phyloP scores from a whole-genome alignment of 2,888 invertebrate genomes.

The Apotomis turbidana region DNA sequence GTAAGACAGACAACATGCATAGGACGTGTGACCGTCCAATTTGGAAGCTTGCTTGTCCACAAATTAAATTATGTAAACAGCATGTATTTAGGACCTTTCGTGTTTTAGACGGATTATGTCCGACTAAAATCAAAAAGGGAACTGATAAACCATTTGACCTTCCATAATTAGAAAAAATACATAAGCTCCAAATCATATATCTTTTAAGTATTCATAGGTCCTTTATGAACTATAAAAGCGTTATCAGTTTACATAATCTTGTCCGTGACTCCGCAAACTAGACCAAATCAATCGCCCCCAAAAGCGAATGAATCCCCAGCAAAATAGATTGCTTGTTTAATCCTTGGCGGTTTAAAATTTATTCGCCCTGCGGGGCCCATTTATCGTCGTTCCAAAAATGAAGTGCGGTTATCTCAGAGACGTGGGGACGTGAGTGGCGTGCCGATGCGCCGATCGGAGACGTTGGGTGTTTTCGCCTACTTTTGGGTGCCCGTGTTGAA shows the following conservation, averaged over 20 bases:
- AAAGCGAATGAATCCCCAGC: conserved; percentile 14
- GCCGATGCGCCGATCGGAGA: conserved; percentile 1
- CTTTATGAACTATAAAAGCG: no score
- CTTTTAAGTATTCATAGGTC: no score
- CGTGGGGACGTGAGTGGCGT: conserved; percentile 47
- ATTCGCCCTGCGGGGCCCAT: conserved; percentile 78
- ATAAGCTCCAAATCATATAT: no score
- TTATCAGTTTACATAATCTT: not conserved
- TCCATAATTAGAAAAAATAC: no score
- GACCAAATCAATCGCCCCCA: conserved; percentile 23
- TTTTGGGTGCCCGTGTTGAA: not conserved
- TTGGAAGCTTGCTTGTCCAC: no score
- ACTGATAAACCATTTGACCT: no score
- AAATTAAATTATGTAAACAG: no score
- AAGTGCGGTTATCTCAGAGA: conserved; percentile 79
- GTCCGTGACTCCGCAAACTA: conserved; percentile 7
- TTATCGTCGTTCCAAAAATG: conserved; percentile 81
- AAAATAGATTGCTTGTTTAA: conserved; percentile 54
- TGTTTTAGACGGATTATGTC: no score
- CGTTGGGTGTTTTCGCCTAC: conserved; percentile 3
- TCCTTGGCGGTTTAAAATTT: conserved; percentile 74
- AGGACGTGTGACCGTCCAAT: no score
- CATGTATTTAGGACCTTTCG: no score
- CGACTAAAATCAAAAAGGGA: no score
- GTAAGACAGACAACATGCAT: no score